These are phyloP conservation scores for Meandrina meandrites DNA, from an alignment of 92 coral and sea anemone genomes.

Conservation along the genomic window DNA sequence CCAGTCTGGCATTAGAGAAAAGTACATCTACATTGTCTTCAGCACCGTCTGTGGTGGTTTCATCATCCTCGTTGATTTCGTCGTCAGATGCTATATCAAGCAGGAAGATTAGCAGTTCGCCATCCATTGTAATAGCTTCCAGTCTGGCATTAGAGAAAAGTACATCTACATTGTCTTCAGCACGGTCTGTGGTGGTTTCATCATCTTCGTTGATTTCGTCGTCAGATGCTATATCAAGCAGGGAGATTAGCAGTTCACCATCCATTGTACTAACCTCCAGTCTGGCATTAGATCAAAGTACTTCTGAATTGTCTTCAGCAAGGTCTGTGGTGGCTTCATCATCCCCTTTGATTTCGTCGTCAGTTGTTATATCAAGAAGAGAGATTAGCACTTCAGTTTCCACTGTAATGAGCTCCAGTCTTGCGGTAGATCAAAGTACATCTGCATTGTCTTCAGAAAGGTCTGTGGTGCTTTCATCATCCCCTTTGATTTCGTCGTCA, in stretches of 20 bases:
- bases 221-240: background rate
- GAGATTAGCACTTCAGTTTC: background rate
- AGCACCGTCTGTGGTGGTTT: too few species aligned
- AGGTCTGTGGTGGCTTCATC: background rate
- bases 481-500: too few species aligned
- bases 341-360: background rate
- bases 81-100: too few species aligned
- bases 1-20: too few species aligned
- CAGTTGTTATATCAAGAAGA: background rate
- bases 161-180: background rate
- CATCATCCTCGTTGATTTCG: too few species aligned
- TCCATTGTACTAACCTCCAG: background rate
- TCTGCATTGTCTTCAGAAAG: background rate
- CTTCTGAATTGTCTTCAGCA: background rate
- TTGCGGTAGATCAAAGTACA: background rate
- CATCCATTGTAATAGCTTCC: background rate
- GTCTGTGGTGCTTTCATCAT: background rate
- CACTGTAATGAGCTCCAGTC: background rate
- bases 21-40: too few species aligned
- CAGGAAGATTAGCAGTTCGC: background rate
- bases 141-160: background rate
- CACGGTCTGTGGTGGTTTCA: background rate
- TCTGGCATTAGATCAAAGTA: background rate
- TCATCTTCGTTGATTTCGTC: background rate
- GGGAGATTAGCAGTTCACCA: background rate